Conservation (phyloP, 2,888 invertebrate genomes). For the Hirtodrosophila cameraria region DNA sequence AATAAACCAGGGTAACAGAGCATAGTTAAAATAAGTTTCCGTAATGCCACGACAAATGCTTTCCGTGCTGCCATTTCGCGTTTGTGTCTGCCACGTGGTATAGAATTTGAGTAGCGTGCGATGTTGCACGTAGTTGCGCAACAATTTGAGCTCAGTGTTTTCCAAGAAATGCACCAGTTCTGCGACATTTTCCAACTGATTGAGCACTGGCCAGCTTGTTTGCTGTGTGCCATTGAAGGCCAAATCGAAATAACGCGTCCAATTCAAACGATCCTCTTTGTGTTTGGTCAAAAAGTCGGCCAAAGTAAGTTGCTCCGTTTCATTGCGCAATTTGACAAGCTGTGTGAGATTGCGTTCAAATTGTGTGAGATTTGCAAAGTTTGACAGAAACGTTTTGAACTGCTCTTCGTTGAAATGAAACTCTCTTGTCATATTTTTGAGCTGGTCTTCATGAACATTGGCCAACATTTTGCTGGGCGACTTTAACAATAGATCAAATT, state of each 20-base stretch:
- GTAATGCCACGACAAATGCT: slow-evolving; percentile 72
- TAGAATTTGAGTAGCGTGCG: slow-evolving; percentile 75
- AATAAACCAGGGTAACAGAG: slow-evolving; percentile 81
- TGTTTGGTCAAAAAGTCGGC: slow-evolving; percentile 66
- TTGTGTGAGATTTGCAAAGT: slow-evolving; percentile 54
- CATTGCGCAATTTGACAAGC: slow-evolving; percentile 44
- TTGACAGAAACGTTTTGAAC: no score
- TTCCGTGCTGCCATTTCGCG: slow-evolving; percentile 42
- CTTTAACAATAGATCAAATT: slow-evolving; percentile 64
- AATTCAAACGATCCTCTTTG: slow-evolving; percentile 75
- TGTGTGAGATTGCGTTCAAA: slow-evolving; percentile 74
- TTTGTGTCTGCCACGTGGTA: slow-evolving; percentile 65
- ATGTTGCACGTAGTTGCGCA: slow-evolving; percentile 73
- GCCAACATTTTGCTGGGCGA: slow-evolving; percentile 49
- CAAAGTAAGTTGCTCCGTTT: slow-evolving; percentile 56
- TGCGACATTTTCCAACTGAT: slow-evolving; percentile 61
- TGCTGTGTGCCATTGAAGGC: slow-evolving; percentile 77
- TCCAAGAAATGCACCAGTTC: slow-evolving; percentile 66
- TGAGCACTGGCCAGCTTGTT: slow-evolving; percentile 64
- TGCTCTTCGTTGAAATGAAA: slow-evolving; percentile 55
- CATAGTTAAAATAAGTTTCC: slow-evolving; percentile 73
- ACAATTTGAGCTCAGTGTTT: slow-evolving; percentile 28
- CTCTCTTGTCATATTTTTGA: slow-evolving; percentile 69
- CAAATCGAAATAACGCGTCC: slow-evolving; percentile 73
- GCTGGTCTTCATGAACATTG: slow-evolving; percentile 33